A percentile compares a stretch with the other conserved stretches of the same genome.
phyloP scores from a whole-genome alignment of 2,113 vertebrate species.

The Amblyopsis rosae region DNA sequence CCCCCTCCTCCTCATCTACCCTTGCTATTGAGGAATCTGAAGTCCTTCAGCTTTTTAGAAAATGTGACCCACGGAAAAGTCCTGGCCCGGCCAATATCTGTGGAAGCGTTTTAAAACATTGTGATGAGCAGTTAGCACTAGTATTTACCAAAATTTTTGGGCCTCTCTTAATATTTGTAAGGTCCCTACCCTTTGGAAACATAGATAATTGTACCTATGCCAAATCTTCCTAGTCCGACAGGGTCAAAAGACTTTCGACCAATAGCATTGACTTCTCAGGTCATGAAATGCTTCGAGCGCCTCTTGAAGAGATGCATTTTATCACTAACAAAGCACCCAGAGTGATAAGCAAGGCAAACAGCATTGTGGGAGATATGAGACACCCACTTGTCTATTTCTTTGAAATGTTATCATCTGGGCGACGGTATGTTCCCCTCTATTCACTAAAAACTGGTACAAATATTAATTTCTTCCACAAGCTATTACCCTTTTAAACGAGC shows the following conservation, averaged over 20 bases:
- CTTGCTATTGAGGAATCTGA: background rate
- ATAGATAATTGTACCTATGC: background rate
- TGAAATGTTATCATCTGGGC: no score
- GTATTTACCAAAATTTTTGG: background rate
- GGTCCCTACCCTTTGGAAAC: slow-evolving; percentile 5
- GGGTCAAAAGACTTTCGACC: background rate
- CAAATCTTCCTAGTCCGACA: slow-evolving; percentile 1
- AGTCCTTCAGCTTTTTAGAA: background rate
- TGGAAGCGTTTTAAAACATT: background rate
- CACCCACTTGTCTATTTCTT: no score
- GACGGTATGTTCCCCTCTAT: background rate
- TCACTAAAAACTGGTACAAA: background rate
- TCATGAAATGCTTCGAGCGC: background rate
- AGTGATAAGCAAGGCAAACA: background rate
- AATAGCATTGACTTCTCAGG: slow-evolving; percentile 5
- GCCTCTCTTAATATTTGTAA: background rate
- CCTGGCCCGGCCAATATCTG: background rate
- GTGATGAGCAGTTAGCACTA: background rate
- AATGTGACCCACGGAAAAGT: background rate
- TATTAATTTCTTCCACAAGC: background rate
- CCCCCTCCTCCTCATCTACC: background rate
- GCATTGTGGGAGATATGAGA: background rate
- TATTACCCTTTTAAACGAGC: no score
- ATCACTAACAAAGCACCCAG: background rate
- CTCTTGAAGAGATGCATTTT: background rate